Evolutionary conservation across 2,113 vertebrate genomes (phyloP), one percentile per base, ranked within the genome.

Genomic region (Chionomys nivalis): DNA sequence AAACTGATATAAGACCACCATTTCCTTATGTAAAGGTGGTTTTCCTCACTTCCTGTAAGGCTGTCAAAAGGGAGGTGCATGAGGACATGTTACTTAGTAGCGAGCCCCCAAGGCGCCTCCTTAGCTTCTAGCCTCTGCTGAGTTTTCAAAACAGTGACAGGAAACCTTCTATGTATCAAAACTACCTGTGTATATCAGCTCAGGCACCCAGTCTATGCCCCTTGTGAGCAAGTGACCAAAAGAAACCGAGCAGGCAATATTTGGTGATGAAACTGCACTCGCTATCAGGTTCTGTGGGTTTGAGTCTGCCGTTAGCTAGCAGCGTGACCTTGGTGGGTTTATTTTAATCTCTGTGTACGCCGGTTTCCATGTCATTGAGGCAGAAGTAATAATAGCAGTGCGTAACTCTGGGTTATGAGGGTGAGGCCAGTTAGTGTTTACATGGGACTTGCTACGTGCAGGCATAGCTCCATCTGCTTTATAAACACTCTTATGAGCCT

Each of bases 61-160:
- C 19, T 39, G 7, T 21, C 16, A 68, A 55, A 19, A 63, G 58
- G 76, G 73, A 83, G 52, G 73, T 49, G 5, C 21, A 89, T 73
- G 89, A 19, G 19, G 72, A 94, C 39, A n/a, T 28, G 58, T 55
- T 66, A 28, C 42, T 91, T 52, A 68, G 93, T 9, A 78, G n/a
- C 4, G 44, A 87, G 68, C 58, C 2, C 24, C 14, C 61, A 65
- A 87, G 77, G 61, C 47, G 11, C 1, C 92, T 77, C 52, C 47
- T 85, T 36, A 52, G 63, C 24, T 19, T 36, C 49, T 6, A 89
- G 36, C 11, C 65, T 87, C 19, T 21, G 87, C 0, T 39, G 23
- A 89, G 63, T 66, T 95, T 77, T 94, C 87, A 89, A 96, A 94
- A 91, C n/a, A 93, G 65, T 49, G 90, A 94, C 68, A 93, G 36